Evolutionary conservation across 1,140 invertebrate genomes (phyloP).

Genomic region (Drosophila insularis): DNA sequence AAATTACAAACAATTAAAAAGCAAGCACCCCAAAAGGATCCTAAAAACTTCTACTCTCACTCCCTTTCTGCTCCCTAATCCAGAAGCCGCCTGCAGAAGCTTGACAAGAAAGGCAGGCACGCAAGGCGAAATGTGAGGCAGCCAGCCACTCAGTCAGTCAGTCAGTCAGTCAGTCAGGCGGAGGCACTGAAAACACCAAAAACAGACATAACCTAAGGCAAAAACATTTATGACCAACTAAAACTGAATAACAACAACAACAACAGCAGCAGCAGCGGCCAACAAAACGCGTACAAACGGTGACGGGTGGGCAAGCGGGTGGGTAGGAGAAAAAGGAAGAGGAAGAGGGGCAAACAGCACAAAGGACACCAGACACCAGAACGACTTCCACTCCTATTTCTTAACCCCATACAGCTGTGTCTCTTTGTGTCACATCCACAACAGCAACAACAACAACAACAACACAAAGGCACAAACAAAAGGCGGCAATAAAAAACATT

Average conservation of each 20-base stretch:
- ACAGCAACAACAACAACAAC: no score
- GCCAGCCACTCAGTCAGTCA: no score
- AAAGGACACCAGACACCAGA: neutral
- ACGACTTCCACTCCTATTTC: neutral
- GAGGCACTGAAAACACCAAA: slow-evolving; percentile 4
- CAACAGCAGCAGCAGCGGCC: slow-evolving; percentile 14
- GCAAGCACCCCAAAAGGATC: slow-evolving; percentile 49
- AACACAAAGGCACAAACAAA: neutral
- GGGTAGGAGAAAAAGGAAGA: no score
- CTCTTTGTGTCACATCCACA: neutral
- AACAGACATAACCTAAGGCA: neutral
- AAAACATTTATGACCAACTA: slow-evolving; percentile 66
- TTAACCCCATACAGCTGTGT: slow-evolving; percentile 1
- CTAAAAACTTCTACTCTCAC: slow-evolving; percentile 16
- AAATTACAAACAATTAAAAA: slow-evolving; percentile 77
- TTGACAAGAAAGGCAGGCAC: slow-evolving; percentile 13
- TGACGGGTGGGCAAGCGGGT: neutral
- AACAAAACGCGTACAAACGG: slow-evolving; percentile 6
- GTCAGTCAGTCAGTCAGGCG: no score
- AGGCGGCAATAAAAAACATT: slow-evolving; percentile 5
- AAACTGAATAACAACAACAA: slow-evolving; percentile 54
- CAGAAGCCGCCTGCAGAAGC: slow-evolving; percentile 5
- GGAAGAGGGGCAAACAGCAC: no score
- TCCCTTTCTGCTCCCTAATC: neutral
- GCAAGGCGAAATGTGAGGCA: slow-evolving; percentile 4